These are phyloP conservation scores for Myoxocephalus aenaeus DNA, from an alignment of 2,797 vertebrate species.

Conservation along the genomic window DNA sequence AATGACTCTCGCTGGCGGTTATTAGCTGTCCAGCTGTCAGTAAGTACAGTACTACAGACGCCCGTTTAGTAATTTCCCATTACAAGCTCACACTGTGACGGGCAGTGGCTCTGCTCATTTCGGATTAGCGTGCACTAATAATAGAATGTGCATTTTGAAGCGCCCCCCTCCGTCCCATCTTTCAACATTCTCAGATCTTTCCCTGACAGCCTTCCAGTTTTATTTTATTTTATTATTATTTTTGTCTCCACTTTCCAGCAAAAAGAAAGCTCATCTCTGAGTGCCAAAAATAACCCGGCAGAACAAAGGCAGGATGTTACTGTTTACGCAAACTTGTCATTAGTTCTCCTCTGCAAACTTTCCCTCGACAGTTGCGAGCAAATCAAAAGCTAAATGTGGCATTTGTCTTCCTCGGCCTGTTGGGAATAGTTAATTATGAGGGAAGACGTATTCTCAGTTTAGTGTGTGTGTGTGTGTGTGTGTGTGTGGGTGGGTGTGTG, in stretches of 20 bases:
- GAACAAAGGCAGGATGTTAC: conserved; percentile 78
- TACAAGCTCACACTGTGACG: conserved; percentile 46
- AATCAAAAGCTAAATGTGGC: conserved; percentile 74
- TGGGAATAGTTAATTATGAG: conserved; percentile 71
- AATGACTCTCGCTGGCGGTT: conserved; percentile 35
- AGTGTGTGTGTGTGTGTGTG: conserved; percentile 1
- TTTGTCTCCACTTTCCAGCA: conserved; percentile 58
- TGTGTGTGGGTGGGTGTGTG: too few relatives aligned
- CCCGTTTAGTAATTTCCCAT: conserved; percentile 53
- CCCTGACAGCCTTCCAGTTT: conserved; percentile 75
- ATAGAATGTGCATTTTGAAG: conserved; percentile 77
- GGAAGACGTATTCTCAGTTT: conserved; percentile 41
- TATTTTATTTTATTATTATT: conserved; percentile 31
- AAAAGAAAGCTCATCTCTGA: conserved; percentile 71
- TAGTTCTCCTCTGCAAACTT: conserved; percentile 75
- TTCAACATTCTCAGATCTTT: conserved; percentile 75
- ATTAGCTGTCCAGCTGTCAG: conserved; percentile 53
- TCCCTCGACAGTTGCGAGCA: conserved; percentile 69
- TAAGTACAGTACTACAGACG: conserved; percentile 9
- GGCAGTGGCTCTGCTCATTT: conserved; percentile 72
- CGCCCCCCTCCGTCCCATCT: conserved; percentile 48
- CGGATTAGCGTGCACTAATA: conserved; percentile 75
- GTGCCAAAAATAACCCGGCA: conserved; percentile 75
- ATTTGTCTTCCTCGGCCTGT: conserved; percentile 62
- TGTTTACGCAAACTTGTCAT: conserved; percentile 77